These are phyloP conservation scores for Cerastoderma edule DNA, from an alignment of 2,888 invertebrate genomes.

Conservation along the genomic window DNA sequence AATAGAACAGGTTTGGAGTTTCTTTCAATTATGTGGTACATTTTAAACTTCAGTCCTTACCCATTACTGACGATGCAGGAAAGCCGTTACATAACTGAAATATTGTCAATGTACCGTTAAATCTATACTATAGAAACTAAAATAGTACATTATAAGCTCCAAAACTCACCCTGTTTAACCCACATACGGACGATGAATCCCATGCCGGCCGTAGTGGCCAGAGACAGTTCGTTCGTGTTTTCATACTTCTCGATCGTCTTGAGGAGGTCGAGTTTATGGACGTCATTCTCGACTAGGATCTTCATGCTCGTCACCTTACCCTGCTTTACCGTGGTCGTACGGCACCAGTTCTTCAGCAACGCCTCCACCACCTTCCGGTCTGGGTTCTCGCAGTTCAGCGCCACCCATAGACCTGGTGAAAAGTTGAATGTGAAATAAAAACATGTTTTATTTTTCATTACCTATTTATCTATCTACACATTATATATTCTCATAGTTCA, in stretches of 20 bases:
- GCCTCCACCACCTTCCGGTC: slow-evolving; percentile 80
- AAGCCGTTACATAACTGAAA: too few relatives aligned
- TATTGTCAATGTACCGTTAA: too few relatives aligned
- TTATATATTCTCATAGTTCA: slow-evolving; percentile 20
- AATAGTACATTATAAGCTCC: too few relatives aligned
- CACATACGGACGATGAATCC: slow-evolving; percentile 73
- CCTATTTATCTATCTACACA: neutral
- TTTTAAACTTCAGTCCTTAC: too few relatives aligned
- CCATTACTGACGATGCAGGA: too few relatives aligned
- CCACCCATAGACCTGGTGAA: slow-evolving; percentile 84
- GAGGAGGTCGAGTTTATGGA: slow-evolving; percentile 69
- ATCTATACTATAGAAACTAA: too few relatives aligned
- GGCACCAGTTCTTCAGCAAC: slow-evolving; percentile 83
- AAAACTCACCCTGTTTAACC: slow-evolving; percentile 70
- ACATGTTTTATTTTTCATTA: too few relatives aligned
- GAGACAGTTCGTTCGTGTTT: slow-evolving; percentile 75
- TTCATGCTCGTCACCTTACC: slow-evolving; percentile 72
- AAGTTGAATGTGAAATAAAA: neutral
- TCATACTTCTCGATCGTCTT: slow-evolving; percentile 74
- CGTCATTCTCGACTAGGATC: slow-evolving; percentile 64
- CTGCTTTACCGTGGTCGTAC: slow-evolving; percentile 72
- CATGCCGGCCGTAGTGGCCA: slow-evolving; percentile 75
- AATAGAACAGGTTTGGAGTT: too few relatives aligned
- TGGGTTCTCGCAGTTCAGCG: slow-evolving; percentile 79
- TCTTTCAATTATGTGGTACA: too few relatives aligned